phyloP scores from a whole-genome alignment of 1,140 invertebrate species.

The Drepana arcuata region DNA sequence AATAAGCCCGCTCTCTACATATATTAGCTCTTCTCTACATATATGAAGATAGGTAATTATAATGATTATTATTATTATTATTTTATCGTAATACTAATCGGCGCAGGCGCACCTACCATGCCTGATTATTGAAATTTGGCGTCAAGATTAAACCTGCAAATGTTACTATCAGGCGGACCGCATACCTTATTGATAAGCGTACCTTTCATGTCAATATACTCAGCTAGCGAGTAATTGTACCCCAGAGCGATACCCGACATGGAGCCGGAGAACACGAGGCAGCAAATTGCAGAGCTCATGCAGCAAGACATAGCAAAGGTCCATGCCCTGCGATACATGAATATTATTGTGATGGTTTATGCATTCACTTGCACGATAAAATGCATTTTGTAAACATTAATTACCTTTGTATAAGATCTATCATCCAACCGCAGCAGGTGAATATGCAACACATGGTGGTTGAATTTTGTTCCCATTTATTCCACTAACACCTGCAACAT shows the following conservation, averaged over 20 bases:
- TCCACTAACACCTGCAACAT: slow-evolving; percentile 1
- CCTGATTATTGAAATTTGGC: no score
- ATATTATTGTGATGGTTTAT: no score
- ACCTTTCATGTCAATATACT: slow-evolving; percentile 55
- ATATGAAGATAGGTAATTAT: no score
- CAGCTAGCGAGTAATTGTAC: slow-evolving; percentile 54
- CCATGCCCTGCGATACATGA: slow-evolving; percentile 38
- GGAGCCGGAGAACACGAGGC: slow-evolving; percentile 28
- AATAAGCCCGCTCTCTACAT: no score
- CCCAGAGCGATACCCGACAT: slow-evolving; percentile 48
- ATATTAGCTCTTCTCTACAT: no score
- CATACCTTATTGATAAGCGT: neutral
- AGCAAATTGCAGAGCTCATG: slow-evolving; percentile 40
- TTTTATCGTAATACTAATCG: no score
- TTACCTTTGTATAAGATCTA: slow-evolving; percentile 53
- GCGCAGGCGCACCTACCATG: no score
- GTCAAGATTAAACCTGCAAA: neutral
- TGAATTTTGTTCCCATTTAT: slow-evolving; percentile 9
- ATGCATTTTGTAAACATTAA: neutral
- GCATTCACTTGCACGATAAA: slow-evolving; percentile 1
- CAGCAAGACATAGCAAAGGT: slow-evolving; percentile 48
- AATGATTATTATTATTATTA: no score
- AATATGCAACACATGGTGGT: slow-evolving; percentile 52
- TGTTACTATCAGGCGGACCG: neutral
- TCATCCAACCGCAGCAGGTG: slow-evolving; percentile 46